Base-by-base conservation (phyloP, 2,113 vertebrate genomes). In the Saimiri boliviensis region DNA sequence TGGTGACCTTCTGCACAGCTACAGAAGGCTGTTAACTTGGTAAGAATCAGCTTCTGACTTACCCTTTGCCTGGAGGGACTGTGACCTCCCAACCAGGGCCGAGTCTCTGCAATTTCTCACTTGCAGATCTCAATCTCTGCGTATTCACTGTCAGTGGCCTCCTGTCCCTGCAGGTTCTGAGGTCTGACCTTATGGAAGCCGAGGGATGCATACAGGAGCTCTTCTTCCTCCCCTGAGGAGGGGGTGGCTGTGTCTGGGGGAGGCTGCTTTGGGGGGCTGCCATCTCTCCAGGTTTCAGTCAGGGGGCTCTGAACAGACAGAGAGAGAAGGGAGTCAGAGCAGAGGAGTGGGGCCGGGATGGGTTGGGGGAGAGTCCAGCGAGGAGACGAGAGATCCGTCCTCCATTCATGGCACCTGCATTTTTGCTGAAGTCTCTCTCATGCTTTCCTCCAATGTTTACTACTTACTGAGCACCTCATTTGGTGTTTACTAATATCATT, bases 201-300 rank as follows among this genome's bases (percentile, higher is more conserved):
- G 77, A 96, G 63, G n/a, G 95, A 35, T 2, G 95, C 71, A 1
- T 97, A 96, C 25, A 89, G 79, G 21, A 89, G 0, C 8, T 94
- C 95, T 63, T 93, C 81, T 27, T 63, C 58, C 30, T 54, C 37
- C 4, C 8, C 47, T 0, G 11, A 17, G 23, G 54, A 40, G 37
- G 4, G 2, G 54, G 25, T 8, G 6, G 20, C n/a, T 21, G 23
- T 47, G 2, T 21, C 42, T 40, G 16, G 1, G 19, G 42, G 32
- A 47, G 35, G 35, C 12, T 42, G 45, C 2, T 20, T 25, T 20
- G 9, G 16, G 9, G n/a, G 40, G 20, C 17, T 40, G 30, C 47
- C 40, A 1, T 20, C 32, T 16, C 6, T 6, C 23, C 20, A 32
- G 19, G 42, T 10, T 71, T 82, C 32, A 52, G 30, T 83, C 87